phyloP scores from a whole-genome alignment of 2,888 invertebrate species.

The Beris chalybata region DNA sequence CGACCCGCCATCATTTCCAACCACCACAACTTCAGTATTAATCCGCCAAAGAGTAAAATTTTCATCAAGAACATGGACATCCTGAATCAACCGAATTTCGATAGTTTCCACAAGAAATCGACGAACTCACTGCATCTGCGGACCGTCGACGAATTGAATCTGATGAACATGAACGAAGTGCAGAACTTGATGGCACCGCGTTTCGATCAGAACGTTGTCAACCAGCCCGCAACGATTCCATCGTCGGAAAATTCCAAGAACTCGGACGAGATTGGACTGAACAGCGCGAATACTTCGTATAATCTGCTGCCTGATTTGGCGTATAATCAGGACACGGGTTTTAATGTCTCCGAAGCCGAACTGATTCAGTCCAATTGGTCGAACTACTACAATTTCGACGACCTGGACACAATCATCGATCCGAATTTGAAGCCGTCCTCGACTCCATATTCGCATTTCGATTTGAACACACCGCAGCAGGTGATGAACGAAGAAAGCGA shows the following conservation, averaged over 20 bases:
- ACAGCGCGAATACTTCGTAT: constrained; percentile 28
- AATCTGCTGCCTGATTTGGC: constrained; percentile 36
- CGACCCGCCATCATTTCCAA: neutral
- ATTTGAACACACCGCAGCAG: constrained; percentile 47
- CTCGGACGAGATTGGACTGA: constrained; percentile 38
- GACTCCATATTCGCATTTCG: constrained; percentile 38
- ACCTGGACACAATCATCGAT: constrained; percentile 39
- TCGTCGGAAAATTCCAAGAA: constrained; percentile 42
- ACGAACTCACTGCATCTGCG: constrained; percentile 50
- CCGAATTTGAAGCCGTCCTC: constrained; percentile 38
- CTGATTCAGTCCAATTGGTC: constrained; percentile 38
- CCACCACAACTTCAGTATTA: constrained; percentile 3
- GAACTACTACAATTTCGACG: constrained; percentile 40
- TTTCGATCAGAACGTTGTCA: constrained; percentile 43
- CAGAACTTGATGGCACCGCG: constrained; percentile 53
- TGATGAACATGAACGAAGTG: constrained; percentile 55
- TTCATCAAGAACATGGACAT: constrained; percentile 52
- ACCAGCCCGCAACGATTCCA: constrained; percentile 1
- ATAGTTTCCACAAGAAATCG: constrained; percentile 42
- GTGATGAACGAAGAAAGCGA: constrained; percentile 40
- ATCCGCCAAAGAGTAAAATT: constrained; percentile 47
- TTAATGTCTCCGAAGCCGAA: constrained; percentile 15
- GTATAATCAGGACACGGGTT: constrained; percentile 22
- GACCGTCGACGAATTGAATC: constrained; percentile 55
- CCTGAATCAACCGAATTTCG: constrained; percentile 39